phyloP scores from a whole-genome alignment of 1,140 invertebrate genomes.

The Diabrotica undecimpunctata region DNA sequence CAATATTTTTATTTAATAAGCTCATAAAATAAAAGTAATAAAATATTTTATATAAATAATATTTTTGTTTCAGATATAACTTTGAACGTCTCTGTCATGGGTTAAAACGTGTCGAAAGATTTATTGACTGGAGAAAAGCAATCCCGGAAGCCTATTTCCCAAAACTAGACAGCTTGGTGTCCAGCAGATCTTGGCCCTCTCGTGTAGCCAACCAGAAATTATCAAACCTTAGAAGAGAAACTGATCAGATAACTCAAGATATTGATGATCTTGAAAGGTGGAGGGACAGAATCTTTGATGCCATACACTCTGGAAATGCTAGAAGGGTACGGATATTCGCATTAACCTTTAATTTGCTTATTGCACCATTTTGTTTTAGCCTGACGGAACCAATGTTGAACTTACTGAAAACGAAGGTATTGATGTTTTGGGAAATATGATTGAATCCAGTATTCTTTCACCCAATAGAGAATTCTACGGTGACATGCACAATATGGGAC shows the following conservation, averaged over 20 bases:
- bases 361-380: too few relatives aligned
- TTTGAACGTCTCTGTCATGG: slow-evolving; percentile 64
- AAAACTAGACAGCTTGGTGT: slow-evolving; percentile 64
- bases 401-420: slow-evolving; percentile 66
- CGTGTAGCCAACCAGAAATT: slow-evolving; percentile 57
- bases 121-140: slow-evolving; percentile 59
- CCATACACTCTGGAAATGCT: slow-evolving; percentile 65
- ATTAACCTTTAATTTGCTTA: too few relatives aligned
- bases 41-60: too few relatives aligned
- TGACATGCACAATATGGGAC: slow-evolving; percentile 69
- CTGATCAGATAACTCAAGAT: slow-evolving; percentile 63
- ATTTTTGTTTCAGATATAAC: slow-evolving; percentile 55
- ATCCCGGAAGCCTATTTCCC: slow-evolving; percentile 70
- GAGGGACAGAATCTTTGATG: slow-evolving; percentile 70
- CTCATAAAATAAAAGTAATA: too few relatives aligned
- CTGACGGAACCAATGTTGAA: too few relatives aligned
- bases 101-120: slow-evolving; percentile 54
- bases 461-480: slow-evolving; percentile 67
- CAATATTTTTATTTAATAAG: too few relatives aligned
- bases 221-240: slow-evolving; percentile 62
- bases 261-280: slow-evolving; percentile 68
- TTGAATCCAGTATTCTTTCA: too few relatives aligned
- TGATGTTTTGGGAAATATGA: slow-evolving; percentile 51
- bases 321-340: slow-evolving; percentile 33
- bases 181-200: slow-evolving; percentile 61